These are phyloP conservation scores for Saxidomus purpurata DNA, from an alignment of 1,140 invertebrate species.

Conservation along the genomic window DNA sequence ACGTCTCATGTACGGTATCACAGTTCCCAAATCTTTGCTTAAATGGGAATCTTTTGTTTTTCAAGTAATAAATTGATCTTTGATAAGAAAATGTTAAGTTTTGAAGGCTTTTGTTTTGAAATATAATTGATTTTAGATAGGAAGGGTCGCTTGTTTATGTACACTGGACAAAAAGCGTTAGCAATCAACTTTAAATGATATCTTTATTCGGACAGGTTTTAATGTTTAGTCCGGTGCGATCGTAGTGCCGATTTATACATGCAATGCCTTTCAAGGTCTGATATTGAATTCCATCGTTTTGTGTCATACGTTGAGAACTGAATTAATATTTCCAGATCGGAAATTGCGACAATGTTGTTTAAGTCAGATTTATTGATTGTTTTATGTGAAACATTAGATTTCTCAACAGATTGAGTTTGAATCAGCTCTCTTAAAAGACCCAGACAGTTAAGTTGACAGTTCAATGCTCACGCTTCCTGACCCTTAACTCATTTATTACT, in stretches of 20 bases:
- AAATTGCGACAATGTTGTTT: slow-evolving; percentile 48
- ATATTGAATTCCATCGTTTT: slow-evolving; percentile 41
- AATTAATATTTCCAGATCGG: slow-evolving; percentile 57
- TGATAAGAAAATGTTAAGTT: slow-evolving; percentile 55
- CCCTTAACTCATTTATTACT: slow-evolving; percentile 7
- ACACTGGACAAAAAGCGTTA: slow-evolving; percentile 23
- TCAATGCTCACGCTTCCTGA: neutral
- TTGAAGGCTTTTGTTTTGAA: slow-evolving; percentile 41
- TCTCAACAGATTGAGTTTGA: slow-evolving; percentile 36
- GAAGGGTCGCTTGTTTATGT: slow-evolving; percentile 40
- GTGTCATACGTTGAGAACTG: slow-evolving; percentile 28
- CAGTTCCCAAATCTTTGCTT: slow-evolving; percentile 40
- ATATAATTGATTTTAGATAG: slow-evolving; percentile 53
- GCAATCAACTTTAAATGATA: slow-evolving; percentile 30
- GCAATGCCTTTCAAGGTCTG: neutral
- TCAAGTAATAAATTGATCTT: slow-evolving; percentile 49
- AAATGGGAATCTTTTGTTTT: slow-evolving; percentile 60
- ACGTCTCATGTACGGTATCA: neutral
- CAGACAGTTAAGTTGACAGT: slow-evolving; percentile 1
- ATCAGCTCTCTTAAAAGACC: neutral
- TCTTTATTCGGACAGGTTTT: neutral
- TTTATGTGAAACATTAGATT: slow-evolving; percentile 39
- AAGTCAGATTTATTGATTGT: slow-evolving; percentile 56
- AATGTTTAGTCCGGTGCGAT: slow-evolving; percentile 14
- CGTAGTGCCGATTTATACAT: slow-evolving; percentile 1